A percentile compares a stretch with the other conserved stretches of the same genome.
Conservation (phyloP, 2,113 vertebrate species). For the Etheostoma spectabile region DNA sequence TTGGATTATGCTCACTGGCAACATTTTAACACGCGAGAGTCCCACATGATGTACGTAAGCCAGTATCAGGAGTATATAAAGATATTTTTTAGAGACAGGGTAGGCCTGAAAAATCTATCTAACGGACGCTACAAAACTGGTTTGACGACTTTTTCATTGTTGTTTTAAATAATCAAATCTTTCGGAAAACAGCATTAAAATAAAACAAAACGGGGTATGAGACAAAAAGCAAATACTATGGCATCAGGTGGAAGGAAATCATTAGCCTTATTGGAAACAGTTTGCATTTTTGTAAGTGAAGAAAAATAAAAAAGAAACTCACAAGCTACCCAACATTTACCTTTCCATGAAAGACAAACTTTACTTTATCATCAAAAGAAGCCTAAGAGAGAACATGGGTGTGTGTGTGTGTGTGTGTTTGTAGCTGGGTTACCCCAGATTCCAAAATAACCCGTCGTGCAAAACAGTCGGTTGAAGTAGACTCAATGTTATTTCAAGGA, state of each 20-base stretch:
- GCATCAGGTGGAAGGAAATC: not conserved
- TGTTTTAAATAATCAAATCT: not conserved
- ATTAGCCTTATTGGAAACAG: not conserved
- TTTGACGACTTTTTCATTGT: not conserved
- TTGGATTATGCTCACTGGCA: not conserved
- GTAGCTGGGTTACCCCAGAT: slow-evolving; percentile 68
- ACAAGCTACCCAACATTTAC: not conserved
- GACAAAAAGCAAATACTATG: not conserved
- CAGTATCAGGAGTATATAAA: too few species aligned
- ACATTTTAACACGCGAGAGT: not conserved
- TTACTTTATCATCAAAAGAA: slow-evolving; percentile 29
- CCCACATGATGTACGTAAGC: too few species aligned
- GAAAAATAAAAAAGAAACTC: not conserved
- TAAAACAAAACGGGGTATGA: not conserved
- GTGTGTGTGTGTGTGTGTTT: slow-evolving; percentile 53
- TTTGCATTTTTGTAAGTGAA: not conserved
- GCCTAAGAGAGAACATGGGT: slow-evolving; percentile 35
- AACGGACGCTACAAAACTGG: not conserved
- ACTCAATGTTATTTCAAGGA: slow-evolving; percentile 81
- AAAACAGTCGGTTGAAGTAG: slow-evolving; percentile 67
- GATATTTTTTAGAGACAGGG: too few species aligned
- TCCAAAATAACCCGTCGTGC: slow-evolving; percentile 70
- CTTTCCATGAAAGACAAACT: slow-evolving; percentile 6
- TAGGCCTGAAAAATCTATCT: not conserved
- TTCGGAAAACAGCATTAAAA: not conserved